Conservation (phyloP, 1,140 invertebrate genomes). For the Drosophila athabasca region DNA sequence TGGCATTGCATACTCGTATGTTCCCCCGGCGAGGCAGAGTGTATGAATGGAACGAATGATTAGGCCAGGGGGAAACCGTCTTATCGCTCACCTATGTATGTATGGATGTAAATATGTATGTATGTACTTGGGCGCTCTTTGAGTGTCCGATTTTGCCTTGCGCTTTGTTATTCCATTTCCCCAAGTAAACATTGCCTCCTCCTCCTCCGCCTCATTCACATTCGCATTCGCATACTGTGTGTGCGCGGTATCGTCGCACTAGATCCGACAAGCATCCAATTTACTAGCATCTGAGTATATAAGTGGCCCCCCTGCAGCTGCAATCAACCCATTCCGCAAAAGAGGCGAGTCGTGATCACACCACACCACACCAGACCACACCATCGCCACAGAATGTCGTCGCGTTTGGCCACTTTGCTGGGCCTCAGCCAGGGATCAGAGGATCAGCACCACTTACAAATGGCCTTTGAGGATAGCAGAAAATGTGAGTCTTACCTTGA, state of each 20-base stretch:
- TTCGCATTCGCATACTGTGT: constrained; percentile 10
- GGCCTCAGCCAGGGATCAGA: constrained; percentile 23
- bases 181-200: constrained; percentile 20
- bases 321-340: constrained; percentile 16
- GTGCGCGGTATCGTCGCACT: not conserved
- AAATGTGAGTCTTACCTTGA: constrained; percentile 13
- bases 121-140: not conserved
- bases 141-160: constrained; percentile 10
- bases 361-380: not conserved
- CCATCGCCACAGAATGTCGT: constrained; percentile 11
- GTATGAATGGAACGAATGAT: too few species aligned
- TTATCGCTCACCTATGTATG: constrained; percentile 25
- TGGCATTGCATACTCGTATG: too few species aligned
- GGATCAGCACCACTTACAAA: constrained; percentile 25
- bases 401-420: constrained; percentile 50
- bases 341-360: constrained; percentile 7
- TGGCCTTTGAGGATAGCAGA: constrained; percentile 5
- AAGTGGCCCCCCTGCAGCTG: constrained; percentile 18
- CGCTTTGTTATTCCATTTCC: constrained; percentile 13
- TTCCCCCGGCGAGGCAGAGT: too few species aligned
- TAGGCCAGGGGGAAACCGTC: constrained; percentile 7
- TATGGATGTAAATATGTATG: too few species aligned
- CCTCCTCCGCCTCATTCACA: constrained; percentile 13
- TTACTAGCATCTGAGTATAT: constrained; percentile 19
- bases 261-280: constrained; percentile 29